Evolutionary conservation across 2,113 vertebrate genomes (phyloP).

Genomic region (Otocyon megalotis): DNA sequence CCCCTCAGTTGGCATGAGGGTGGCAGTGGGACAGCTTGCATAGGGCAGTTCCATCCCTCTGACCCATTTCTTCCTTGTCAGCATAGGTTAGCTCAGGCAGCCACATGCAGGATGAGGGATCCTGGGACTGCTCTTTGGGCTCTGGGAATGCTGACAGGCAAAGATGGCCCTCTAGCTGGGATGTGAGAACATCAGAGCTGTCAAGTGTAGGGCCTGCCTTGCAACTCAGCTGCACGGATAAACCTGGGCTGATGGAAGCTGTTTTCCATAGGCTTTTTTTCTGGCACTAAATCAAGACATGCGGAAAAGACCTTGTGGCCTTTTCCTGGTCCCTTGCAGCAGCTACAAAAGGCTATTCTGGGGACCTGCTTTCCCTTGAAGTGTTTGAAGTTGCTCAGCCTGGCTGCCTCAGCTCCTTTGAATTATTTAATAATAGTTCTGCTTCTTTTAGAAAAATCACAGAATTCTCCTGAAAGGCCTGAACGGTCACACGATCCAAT

Average conservation of each 20-base stretch:
- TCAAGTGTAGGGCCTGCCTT: constrained; percentile 1
- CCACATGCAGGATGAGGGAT: constrained; percentile 52
- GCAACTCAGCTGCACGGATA: constrained; percentile 51
- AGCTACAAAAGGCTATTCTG: constrained; percentile 77
- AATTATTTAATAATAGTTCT: constrained; percentile 71
- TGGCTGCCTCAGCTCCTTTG: constrained; percentile 51
- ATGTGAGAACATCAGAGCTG: constrained; percentile 32
- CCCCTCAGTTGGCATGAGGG: background rate
- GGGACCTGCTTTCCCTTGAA: constrained; percentile 63
- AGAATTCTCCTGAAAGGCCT: constrained; percentile 51
- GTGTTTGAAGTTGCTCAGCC: constrained; percentile 73
- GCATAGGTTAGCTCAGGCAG: constrained; percentile 69
- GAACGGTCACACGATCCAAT: background rate
- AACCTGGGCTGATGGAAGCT: constrained; percentile 11
- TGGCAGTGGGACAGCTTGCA: constrained; percentile 21
- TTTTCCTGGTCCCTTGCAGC: constrained; percentile 55
- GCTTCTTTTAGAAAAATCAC: constrained; percentile 54
- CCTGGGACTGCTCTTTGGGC: background rate
- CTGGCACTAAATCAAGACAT: constrained; percentile 71
- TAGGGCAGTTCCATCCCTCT: constrained; percentile 66
- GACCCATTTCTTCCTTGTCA: constrained; percentile 81
- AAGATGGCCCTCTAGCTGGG: background rate
- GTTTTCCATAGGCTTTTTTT: constrained; percentile 29
- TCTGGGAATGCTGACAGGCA: background rate
- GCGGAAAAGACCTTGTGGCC: constrained; percentile 50